Base-by-base conservation (phyloP, 2,888 invertebrate genomes). In the Pandemis corylana region DNA sequence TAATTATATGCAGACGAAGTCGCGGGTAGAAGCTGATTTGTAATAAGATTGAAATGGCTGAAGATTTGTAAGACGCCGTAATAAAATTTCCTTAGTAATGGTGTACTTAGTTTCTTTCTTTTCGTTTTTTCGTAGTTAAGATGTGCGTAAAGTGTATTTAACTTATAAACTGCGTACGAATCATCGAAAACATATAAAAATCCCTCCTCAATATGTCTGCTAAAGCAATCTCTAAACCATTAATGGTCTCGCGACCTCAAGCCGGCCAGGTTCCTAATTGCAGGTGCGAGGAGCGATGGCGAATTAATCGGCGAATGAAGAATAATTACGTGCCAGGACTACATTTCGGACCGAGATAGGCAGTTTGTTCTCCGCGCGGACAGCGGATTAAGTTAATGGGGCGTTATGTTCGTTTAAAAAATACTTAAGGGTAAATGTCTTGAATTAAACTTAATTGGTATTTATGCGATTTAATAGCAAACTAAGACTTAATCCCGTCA, bases 261-360 rank as follows among this genome's bases (percentile, higher is more conserved):
- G 51, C 20, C 56, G 59, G 51, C 20, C 56, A 65, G 42, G 73
- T 46, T 67, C 62, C 62, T 75, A 71, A 75, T 75, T 75, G 66
- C 66, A 59, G 41, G 15, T 41, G 59, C 49, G 41, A 44, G 13
- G 61, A 53, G 70, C 15, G 74, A 70, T 66, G 70, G 75, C 62
- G 67, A 62, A 62, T 75, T 71, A 74, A 75, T 75, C 51, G 71
- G 62, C 53, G 67, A 63, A 75, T 67, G 56, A 70, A 71, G 71
- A 75, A 67, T 75, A 75, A 75, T 75, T 59, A 73, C 56, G 62
- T 42, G 46, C 20, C 62, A 7, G 15, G n/a, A 28, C 20, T 56
- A 6, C 41, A n/a, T 20, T 51, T 62, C 42, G 51, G 56, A 68
- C 63, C 36, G 20, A 56, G 10, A 56, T 56, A 12, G 59, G 12